Conservation (phyloP, 2,888 invertebrate genomes). For the Octonoba sinensis region DNA sequence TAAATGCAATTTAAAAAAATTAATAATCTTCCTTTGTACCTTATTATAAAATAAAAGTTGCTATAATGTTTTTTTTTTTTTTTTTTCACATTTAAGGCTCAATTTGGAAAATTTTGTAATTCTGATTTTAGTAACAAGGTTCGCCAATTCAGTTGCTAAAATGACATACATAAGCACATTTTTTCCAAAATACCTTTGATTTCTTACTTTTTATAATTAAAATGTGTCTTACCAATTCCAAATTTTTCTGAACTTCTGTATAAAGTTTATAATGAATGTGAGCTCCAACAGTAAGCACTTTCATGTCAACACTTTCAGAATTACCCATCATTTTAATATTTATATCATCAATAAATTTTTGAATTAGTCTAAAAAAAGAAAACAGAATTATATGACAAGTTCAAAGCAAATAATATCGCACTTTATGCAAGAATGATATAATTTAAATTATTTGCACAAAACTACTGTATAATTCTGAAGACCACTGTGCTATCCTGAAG, state of each 20-base stretch:
- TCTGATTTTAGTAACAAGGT: too few species aligned
- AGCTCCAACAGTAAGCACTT: not conserved
- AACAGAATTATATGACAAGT: not conserved
- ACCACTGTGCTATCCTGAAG: not conserved
- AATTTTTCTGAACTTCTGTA: conserved; percentile 7
- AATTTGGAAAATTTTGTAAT: too few species aligned
- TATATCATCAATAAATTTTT: conserved; percentile 8
- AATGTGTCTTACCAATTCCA: not conserved
- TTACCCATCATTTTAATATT: conserved; percentile 11
- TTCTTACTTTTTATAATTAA: not conserved
- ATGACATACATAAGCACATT: too few species aligned
- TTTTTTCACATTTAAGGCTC: too few species aligned
- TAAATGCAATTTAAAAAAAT: too few species aligned
- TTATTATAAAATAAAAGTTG: too few species aligned
- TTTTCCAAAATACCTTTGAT: too few species aligned
- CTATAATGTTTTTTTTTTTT: too few species aligned
- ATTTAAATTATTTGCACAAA: too few species aligned
- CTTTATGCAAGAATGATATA: not conserved
- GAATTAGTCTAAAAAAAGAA: conserved; percentile 4
- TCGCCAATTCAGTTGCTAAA: too few species aligned
- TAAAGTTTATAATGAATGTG: conserved; percentile 7
- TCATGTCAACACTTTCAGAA: conserved; percentile 1
- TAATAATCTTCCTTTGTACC: too few species aligned
- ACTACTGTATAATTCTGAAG: not conserved
- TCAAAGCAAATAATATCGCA: not conserved